A percentile compares a stretch with the other conserved stretches of the same genome.
These are phyloP conservation scores for Nomada flava DNA, from an alignment of 2,888 invertebrate species.

Conservation along the genomic window DNA sequence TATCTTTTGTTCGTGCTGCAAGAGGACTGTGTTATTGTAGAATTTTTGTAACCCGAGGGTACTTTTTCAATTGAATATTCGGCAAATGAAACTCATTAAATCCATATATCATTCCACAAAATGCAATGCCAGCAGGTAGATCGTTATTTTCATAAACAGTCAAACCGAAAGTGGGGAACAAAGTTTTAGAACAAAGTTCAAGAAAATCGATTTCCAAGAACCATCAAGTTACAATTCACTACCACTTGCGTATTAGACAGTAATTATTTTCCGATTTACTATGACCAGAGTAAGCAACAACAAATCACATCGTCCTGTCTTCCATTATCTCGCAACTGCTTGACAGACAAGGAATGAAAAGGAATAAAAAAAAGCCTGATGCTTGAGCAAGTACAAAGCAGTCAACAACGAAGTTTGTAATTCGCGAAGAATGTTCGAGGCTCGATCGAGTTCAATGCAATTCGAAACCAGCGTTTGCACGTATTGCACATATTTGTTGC, in stretches of 20 bases:
- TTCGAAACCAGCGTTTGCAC: slow-evolving; percentile 39
- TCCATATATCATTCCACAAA: too few relatives aligned
- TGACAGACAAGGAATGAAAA: not conserved
- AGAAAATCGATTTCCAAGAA: not conserved
- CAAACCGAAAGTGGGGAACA: too few relatives aligned
- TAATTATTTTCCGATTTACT: not conserved
- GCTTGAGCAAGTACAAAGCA: not conserved
- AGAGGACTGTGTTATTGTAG: too few relatives aligned
- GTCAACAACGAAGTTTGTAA: not conserved
- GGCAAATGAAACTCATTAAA: too few relatives aligned
- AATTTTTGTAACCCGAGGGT: too few relatives aligned
- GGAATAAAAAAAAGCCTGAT: not conserved
- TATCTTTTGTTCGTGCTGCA: too few relatives aligned
- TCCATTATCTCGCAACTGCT: not conserved
- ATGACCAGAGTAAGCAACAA: not conserved
- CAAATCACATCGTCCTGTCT: not conserved
- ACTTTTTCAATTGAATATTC: too few relatives aligned
- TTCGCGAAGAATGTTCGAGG: slow-evolving; percentile 11
- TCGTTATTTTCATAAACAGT: too few relatives aligned
- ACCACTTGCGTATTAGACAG: not conserved
- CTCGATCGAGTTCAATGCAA: slow-evolving; percentile 34
- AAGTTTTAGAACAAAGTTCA: too few relatives aligned
- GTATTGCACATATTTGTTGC: slow-evolving; percentile 49
- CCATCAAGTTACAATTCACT: not conserved
- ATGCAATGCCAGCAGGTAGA: too few relatives aligned